Percentiles rank a stretch among this genome's conserved stretches.
These are phyloP conservation scores for Allophyes oxyacanthae DNA, from an alignment of 2,888 invertebrate species.

Conservation along the genomic window DNA sequence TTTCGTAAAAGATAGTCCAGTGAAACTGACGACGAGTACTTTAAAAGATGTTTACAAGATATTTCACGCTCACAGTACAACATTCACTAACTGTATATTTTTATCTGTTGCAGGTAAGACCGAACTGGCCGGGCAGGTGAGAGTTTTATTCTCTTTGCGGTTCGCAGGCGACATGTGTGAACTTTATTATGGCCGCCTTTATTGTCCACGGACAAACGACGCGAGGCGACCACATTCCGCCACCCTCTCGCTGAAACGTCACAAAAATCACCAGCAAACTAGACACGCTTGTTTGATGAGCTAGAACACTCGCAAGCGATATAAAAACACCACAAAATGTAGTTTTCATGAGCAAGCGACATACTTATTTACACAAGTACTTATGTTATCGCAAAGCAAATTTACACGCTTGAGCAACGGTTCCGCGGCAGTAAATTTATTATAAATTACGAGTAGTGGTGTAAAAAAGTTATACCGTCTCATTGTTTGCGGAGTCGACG, in stretches of 20 bases:
- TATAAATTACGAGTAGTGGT: conserved; percentile 71
- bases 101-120: conserved; percentile 82
- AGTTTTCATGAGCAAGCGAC: conserved; percentile 49
- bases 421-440: conserved; percentile 65
- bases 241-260: conserved; percentile 51
- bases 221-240: conserved; percentile 59
- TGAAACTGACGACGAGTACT: conserved; percentile 4
- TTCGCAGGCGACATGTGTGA: conserved; percentile 75
- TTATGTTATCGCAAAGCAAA: conserved; percentile 73
- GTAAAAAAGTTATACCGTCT: conserved; percentile 67
- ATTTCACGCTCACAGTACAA: conserved; percentile 46
- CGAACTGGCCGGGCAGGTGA: conserved; percentile 73
- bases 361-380: conserved; percentile 67
- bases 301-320: conserved; percentile 40
- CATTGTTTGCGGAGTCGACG: conserved; percentile 72
- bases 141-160: conserved; percentile 78
- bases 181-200: conserved; percentile 80
- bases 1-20: background rate
- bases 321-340: conserved; percentile 48
- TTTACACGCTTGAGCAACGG: conserved; percentile 70
- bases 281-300: conserved; percentile 41
- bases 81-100: conserved; percentile 69
- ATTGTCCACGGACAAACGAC: conserved; percentile 67
- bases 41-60: conserved; percentile 33
- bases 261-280: conserved; percentile 62